Conservation (phyloP, 2,113 vertebrate genomes). For the Chionomys nivalis region DNA sequence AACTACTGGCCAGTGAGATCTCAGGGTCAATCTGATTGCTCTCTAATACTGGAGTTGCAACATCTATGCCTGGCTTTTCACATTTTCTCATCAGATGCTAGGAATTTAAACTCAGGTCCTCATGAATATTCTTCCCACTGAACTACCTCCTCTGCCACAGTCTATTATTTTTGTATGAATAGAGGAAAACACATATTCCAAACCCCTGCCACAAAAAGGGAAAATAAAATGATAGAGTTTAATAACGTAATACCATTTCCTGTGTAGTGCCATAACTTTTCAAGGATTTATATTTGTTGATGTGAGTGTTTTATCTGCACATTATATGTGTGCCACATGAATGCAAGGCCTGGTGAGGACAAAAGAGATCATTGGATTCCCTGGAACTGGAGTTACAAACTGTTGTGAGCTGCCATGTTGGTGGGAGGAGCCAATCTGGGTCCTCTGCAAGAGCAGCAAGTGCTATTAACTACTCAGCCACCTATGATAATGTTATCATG, state of each 20-base stretch:
- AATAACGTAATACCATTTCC: not conserved
- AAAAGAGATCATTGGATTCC: too few relatives aligned
- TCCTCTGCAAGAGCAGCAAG: too few relatives aligned
- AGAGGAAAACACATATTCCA: not conserved
- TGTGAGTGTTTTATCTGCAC: not conserved
- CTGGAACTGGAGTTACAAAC: too few relatives aligned
- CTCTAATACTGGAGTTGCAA: too few relatives aligned
- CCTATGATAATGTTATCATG: too few relatives aligned
- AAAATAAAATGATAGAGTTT: not conserved
- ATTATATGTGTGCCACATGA: too few relatives aligned
- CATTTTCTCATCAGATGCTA: not conserved
- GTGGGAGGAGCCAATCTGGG: too few relatives aligned
- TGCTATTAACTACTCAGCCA: too few relatives aligned
- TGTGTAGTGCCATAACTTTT: not conserved
- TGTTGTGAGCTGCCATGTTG: too few relatives aligned
- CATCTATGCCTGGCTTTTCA: not conserved
- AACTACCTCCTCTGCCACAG: not conserved
- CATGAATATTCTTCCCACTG: not conserved
- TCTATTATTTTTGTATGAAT: not conserved
- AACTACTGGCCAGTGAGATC: not conserved
- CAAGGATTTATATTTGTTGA: not conserved
- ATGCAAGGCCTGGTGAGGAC: too few relatives aligned
- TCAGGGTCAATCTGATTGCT: too few relatives aligned
- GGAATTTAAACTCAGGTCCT: not conserved
- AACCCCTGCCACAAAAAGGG: slow-evolving; percentile 2